These are phyloP conservation scores for Phalloptychus januarius DNA, from an alignment of 2,797 vertebrate species.

Conservation along the genomic window DNA sequence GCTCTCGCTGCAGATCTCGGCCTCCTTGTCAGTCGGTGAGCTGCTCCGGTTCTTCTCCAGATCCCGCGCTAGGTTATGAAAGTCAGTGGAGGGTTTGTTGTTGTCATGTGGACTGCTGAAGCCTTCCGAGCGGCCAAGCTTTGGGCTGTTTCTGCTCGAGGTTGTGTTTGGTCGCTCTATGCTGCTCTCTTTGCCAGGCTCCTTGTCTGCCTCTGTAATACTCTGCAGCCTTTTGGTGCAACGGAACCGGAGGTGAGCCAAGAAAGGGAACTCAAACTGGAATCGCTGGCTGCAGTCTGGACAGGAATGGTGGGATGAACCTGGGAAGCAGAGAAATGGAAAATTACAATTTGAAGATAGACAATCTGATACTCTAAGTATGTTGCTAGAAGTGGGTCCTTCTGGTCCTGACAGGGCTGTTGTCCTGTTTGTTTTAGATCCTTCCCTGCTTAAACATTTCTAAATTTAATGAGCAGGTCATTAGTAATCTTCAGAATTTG, in stretches of 20 bases:
- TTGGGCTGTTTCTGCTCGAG: constrained; percentile 73
- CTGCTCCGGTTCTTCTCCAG: constrained; percentile 88
- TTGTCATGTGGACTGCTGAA: constrained; percentile 71
- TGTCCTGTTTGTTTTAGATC: neutral
- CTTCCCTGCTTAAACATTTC: neutral
- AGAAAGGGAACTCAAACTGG: constrained; percentile 94
- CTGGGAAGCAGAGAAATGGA: constrained; percentile 60
- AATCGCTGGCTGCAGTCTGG: constrained; percentile 94
- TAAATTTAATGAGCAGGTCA: neutral
- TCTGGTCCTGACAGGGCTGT: neutral
- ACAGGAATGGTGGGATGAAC: constrained; percentile 86
- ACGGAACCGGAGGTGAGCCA: constrained; percentile 93
- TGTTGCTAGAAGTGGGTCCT: neutral
- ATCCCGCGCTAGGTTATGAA: constrained; percentile 94
- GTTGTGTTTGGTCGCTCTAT: constrained; percentile 56
- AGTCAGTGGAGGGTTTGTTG: constrained; percentile 92
- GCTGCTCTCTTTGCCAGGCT: constrained; percentile 75
- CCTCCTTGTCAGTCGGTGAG: constrained; percentile 83
- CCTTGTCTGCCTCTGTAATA: constrained; percentile 74
- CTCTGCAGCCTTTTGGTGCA: constrained; percentile 92
- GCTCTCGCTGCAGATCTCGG: constrained; percentile 81
- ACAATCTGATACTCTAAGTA: neutral
- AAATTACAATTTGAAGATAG: neutral
- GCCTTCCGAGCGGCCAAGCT: constrained; percentile 77
- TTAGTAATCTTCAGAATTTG: neutral